Percentiles rank a stretch among this genome's conserved stretches.
Conservation (phyloP, 1,140 invertebrate species). For the Rhyacophila brunnea region DNA sequence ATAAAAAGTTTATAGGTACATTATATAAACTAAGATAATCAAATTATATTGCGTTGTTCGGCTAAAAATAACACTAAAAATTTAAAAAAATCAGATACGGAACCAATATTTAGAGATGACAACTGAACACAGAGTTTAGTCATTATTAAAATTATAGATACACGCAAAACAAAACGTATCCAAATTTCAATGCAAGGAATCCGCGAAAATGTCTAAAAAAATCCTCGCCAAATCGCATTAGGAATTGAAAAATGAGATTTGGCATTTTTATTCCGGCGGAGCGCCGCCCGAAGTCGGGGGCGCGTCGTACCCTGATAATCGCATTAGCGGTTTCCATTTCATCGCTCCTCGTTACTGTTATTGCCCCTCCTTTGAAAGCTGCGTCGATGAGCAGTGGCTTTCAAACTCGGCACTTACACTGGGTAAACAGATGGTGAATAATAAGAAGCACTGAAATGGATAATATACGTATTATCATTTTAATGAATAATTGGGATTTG, state of each 20-base stretch:
- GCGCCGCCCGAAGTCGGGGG: constrained; percentile 1
- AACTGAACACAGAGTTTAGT: no score
- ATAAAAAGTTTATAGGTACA: no score
- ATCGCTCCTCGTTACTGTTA: constrained; percentile 21
- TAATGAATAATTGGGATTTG: no score
- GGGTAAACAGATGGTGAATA: no score
- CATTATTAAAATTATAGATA: no score
- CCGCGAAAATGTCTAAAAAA: neutral
- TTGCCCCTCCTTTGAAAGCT: constrained; percentile 8
- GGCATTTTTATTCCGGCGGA: constrained; percentile 15
- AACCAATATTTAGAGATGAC: no score
- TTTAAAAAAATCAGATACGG: no score
- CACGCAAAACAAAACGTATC: neutral
- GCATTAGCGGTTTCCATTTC: constrained; percentile 34
- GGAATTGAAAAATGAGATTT: constrained; percentile 21
- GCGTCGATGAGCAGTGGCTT: constrained; percentile 7
- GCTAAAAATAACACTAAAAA: no score
- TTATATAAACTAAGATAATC: no score
- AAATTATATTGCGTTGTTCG: no score
- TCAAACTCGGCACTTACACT: constrained; percentile 1
- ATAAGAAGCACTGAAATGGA: no score
- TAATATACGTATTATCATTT: no score
- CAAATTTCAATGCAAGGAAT: neutral
- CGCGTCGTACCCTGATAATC: constrained; percentile 18
- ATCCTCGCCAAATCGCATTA: constrained; percentile 13